Evolutionary conservation across 2,797 vertebrate species (phyloP), one percentile per base, ranked within the genome.

Genomic region (Otolemur crassicaudatus): DNA sequence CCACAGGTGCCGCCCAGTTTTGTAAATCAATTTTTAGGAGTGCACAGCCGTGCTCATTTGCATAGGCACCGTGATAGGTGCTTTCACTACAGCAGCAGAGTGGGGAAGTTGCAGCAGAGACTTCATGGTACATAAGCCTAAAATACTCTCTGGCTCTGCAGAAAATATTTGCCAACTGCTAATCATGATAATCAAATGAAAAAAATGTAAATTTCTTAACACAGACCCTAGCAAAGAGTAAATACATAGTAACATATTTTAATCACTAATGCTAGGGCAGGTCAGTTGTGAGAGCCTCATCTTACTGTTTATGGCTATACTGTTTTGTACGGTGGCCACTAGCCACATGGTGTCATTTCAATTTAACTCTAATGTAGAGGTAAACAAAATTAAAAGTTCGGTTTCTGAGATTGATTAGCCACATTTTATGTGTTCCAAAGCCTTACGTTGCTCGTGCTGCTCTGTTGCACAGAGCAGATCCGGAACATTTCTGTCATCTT

Each of bases 341-440:
- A 85, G 12, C n/a, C 25, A 2, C 6, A 61, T 72, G 7, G 23
- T 13, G 13, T 16, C 91, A 53, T 67, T 58, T 76, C 87, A 29
- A 65, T 85, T 70, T 72, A 77, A 88, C 61, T 76, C 84, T 89
- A 49, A 97, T 73, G 53, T 82, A 61, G 34, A 80, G 43, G 73
- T 70, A 61, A 86, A 76, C 7, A 72, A 58, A 92, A 79, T 25
- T 20, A 27, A 13, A 94, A 86, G 53, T 88, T 93, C 11, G 49
- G 4, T 67, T 80, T 73, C 58, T 65, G 23, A 69, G 7, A 23
- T 53, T 0, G 12, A 53, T 5, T 31, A 58, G 9, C 9, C 23
- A 43, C 17, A 89, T 70, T 82, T 88, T 79, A 37, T 63, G 20
- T 82, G 22, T 20, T 81, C 14, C 75, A 25, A 77, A 75, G 46